Conservation (phyloP, 1,140 invertebrate genomes). For the Trigoniulus corallinus region DNA sequence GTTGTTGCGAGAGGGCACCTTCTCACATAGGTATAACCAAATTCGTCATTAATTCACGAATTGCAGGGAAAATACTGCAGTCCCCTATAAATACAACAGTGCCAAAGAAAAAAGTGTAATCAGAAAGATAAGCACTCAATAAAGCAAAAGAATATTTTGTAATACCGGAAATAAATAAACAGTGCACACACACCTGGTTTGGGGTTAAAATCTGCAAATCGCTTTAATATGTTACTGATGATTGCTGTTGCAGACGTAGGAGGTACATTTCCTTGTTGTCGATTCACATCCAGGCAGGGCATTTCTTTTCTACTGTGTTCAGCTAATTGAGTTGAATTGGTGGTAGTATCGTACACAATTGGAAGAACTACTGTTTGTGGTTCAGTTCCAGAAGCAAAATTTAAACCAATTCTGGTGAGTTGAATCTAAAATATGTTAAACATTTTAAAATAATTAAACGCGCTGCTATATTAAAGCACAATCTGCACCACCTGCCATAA, state of each 20-base stretch:
- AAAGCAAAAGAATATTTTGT: conserved; percentile 2
- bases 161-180: not conserved
- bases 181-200: conserved; percentile 27
- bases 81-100: conserved; percentile 28
- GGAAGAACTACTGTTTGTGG: conserved; percentile 66
- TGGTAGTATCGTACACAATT: conserved; percentile 68
- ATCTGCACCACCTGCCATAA: not conserved
- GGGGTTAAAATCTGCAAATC: conserved; percentile 48
- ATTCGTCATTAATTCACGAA: conserved; percentile 66
- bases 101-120: not conserved
- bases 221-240: conserved; percentile 46
- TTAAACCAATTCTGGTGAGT: conserved; percentile 52
- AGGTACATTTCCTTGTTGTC: conserved; percentile 25
- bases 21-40: conserved; percentile 30
- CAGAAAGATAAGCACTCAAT: not conserved
- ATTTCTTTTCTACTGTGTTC: no score
- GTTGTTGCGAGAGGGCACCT: no score
- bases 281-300: no score
- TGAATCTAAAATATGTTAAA: conserved; percentile 44
- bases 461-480: not conserved
- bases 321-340: conserved; percentile 68
- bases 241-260: conserved; percentile 28
- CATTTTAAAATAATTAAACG: not conserved
- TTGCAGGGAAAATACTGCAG: conserved; percentile 72
- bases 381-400: conserved; percentile 42